Evolutionary conservation across 2,888 invertebrate species (phyloP), one percentile per base, ranked within the genome.

Genomic region (Plagodis dolabraria): DNA sequence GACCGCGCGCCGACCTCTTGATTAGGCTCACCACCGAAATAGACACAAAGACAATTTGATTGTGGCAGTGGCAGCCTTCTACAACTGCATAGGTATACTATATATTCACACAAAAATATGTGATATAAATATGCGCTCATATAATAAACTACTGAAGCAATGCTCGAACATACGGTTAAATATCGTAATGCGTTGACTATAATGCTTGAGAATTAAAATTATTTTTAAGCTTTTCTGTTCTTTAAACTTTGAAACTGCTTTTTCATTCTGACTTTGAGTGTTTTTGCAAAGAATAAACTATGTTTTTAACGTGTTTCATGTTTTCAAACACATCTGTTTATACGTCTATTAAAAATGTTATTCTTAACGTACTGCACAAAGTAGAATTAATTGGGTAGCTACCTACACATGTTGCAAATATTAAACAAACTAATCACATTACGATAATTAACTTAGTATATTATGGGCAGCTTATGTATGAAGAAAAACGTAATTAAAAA

Each of bases 21-120:
- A 75, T 78, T 76, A 72, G 67, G 73, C 54, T 63, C 69, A 65
- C 64, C 64, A 63, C 65, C 68, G 53, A 75, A 71, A 75, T 65
- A 69, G 66, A 64, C 59, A 60, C 53, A 51, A 54, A 64, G 47
- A 50, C 46, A 33, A 55, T 38, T 50, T 47, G 22, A 47, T 47
- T 57, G 64, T 53, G 22, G 22, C 22, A 22, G 22, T 56, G 57
- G 58, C 63, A 62, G 54, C 50, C 9, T 42, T 42, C 38, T 9
- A 40, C 38, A 9, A 53, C 22, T 49, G 50, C n/a, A 48, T 48
- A 52, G 35, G 33, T 40, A n/a, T n/a, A 22, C 11, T 33, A 33
- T 5, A 11, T 43, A 48, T 44, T 55, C 36, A 43, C 8, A 48
- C 35, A 10, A 43, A 22, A 22, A 2, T 22, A 2, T 22, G 22